Evolutionary conservation across 2,797 vertebrate genomes (phyloP).

Genomic region (Strix occidentalis): DNA sequence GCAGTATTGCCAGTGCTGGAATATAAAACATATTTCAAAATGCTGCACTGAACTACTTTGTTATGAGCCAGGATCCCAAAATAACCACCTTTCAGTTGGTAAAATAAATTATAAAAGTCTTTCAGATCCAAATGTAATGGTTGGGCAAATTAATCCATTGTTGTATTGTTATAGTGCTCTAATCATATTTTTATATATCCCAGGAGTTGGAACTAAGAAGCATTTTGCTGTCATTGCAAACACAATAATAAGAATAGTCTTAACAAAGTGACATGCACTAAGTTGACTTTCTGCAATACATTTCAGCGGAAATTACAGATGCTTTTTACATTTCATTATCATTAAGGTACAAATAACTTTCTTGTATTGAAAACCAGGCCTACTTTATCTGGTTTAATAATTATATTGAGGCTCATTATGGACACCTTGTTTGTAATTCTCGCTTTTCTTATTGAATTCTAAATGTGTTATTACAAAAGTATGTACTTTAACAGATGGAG

Average conservation of each 20-base stretch:
- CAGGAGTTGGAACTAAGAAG: slow-evolving; percentile 68
- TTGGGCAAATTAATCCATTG: slow-evolving; percentile 70
- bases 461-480: slow-evolving; percentile 53
- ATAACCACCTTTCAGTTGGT: slow-evolving; percentile 65
- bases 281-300: slow-evolving; percentile 67
- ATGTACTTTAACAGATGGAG: slow-evolving; percentile 61
- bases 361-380: slow-evolving; percentile 48
- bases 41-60: slow-evolving; percentile 2
- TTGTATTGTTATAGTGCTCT: slow-evolving; percentile 70
- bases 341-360: slow-evolving; percentile 71
- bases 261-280: slow-evolving; percentile 72
- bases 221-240: slow-evolving; percentile 71
- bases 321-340: slow-evolving; percentile 74
- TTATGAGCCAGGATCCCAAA: slow-evolving; percentile 52
- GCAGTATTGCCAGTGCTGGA: not conserved
- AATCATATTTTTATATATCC: slow-evolving; percentile 73
- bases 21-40: not conserved
- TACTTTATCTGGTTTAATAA: slow-evolving; percentile 69
- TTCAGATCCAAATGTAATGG: slow-evolving; percentile 47
- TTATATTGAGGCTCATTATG: slow-evolving; percentile 60
- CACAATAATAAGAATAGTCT: slow-evolving; percentile 74
- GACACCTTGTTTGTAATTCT: slow-evolving; percentile 67
- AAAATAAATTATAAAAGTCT: slow-evolving; percentile 65
- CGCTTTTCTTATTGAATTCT: slow-evolving; percentile 58
- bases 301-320: slow-evolving; percentile 69